Conservation (phyloP, 2,113 vertebrate species). For the Ploceus nigricollis region DNA sequence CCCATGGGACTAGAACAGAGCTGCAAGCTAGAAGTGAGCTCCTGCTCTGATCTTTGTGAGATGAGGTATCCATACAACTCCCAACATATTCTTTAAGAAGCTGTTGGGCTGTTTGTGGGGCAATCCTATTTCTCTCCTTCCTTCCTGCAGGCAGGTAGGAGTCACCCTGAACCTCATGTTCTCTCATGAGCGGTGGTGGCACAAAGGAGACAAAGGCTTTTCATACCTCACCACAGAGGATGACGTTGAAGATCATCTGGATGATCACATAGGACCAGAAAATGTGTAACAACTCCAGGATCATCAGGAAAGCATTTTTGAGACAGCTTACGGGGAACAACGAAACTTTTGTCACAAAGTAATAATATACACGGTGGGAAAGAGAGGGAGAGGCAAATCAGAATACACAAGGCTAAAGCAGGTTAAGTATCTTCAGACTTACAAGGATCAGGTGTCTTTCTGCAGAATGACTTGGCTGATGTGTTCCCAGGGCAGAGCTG, state of each 20-base stretch:
- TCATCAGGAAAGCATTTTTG: constrained; percentile 74
- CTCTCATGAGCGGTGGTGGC: neutral
- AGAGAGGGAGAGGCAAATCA: neutral
- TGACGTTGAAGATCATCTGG: constrained; percentile 75
- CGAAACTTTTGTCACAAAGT: constrained; percentile 67
- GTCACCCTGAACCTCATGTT: neutral
- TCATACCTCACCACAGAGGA: constrained; percentile 71
- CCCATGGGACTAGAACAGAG: neutral
- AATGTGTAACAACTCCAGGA: constrained; percentile 78
- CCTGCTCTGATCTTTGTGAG: neutral
- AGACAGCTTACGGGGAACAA: constrained; percentile 77
- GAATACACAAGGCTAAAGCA: neutral
- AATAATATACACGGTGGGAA: constrained; percentile 63
- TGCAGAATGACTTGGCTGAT: neutral
- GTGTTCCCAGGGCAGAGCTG: neutral
- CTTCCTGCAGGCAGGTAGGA: neutral
- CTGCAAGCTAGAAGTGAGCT: neutral
- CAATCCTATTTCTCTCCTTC: neutral
- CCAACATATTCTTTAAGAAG: neutral
- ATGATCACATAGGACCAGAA: constrained; percentile 83
- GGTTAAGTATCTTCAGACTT: neutral
- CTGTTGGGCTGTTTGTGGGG: neutral
- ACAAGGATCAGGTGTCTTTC: neutral
- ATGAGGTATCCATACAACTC: neutral
- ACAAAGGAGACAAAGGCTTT: neutral